A percentile compares a stretch with the other conserved stretches of the same genome.
Evolutionary conservation across 2,113 vertebrate species (phyloP).

Genomic region (Pelodiscus sinensis): DNA sequence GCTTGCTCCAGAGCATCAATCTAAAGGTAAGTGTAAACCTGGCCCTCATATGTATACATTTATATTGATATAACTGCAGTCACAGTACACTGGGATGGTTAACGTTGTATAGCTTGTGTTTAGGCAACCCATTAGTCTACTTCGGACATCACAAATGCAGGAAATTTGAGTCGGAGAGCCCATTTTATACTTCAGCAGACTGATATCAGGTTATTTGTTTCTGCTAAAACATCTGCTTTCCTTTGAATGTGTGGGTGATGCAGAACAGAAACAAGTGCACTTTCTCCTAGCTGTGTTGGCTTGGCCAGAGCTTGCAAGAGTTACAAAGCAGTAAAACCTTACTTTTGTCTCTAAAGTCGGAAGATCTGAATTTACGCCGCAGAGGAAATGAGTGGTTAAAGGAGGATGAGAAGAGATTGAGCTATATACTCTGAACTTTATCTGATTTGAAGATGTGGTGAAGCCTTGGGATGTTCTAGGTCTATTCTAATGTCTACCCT

Average conservation of each 20-base stretch:
- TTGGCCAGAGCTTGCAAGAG: neutral
- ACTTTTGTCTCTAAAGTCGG: neutral
- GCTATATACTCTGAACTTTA: neutral
- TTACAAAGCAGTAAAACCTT: neutral
- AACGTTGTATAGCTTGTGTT: too few species aligned
- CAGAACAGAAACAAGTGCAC: neutral
- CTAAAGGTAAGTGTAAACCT: too few species aligned
- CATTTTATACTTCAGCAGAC: accelerated
- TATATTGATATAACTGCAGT: accelerated
- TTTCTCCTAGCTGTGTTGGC: neutral
- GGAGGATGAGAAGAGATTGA: neutral
- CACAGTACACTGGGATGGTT: too few species aligned
- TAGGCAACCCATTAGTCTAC: neutral
- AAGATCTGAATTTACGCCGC: neutral
- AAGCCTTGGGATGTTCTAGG: neutral
- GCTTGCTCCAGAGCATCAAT: too few species aligned
- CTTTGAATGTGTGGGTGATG: neutral
- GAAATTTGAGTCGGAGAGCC: neutral
- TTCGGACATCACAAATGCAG: neutral
- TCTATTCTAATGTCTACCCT: neutral
- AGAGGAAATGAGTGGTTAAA: neutral
- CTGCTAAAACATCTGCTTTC: neutral
- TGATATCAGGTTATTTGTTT: neutral
- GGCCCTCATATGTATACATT: neutral
- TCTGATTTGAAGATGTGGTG: neutral